These are phyloP conservation scores for Odontophorus gujanensis DNA, from an alignment of 2,113 vertebrate genomes.

Conservation along the genomic window DNA sequence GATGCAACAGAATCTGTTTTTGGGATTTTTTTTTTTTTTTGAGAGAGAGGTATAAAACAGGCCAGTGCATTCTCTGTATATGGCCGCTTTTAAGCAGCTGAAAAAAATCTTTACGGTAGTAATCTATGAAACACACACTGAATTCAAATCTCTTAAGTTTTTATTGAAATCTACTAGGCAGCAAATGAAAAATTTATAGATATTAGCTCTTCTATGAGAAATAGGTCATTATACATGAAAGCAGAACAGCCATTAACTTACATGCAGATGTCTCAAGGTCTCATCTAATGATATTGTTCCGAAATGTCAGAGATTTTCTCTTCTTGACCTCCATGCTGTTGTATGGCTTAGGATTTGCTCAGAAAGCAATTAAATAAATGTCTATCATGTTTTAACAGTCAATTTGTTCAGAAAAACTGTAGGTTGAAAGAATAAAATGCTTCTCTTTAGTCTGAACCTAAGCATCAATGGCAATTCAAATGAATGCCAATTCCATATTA, in stretches of 20 bases:
- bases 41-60: neutral
- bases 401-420: conserved; percentile 3
- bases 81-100: neutral
- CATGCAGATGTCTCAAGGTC: conserved; percentile 34
- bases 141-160: neutral
- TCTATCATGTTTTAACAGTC: conserved; percentile 30
- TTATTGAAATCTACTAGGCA: conserved; percentile 36
- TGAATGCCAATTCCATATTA: conserved; percentile 3
- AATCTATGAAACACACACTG: neutral
- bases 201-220: conserved; percentile 28
- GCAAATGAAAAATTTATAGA: conserved; percentile 59
- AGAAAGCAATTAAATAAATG: conserved; percentile 47
- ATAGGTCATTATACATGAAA: conserved; percentile 51
- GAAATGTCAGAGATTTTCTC: conserved; percentile 38
- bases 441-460: neutral
- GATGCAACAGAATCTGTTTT: neutral
- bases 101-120: neutral
- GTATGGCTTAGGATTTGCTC: conserved; percentile 24
- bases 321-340: conserved; percentile 29
- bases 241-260: conserved; percentile 8
- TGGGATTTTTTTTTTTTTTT: neutral
- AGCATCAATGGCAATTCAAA: neutral
- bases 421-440: neutral
- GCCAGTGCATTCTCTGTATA: neutral
- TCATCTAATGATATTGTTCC: conserved; percentile 28